Conservation (phyloP, 2,797 vertebrate genomes). For the Varecia variegata region DNA sequence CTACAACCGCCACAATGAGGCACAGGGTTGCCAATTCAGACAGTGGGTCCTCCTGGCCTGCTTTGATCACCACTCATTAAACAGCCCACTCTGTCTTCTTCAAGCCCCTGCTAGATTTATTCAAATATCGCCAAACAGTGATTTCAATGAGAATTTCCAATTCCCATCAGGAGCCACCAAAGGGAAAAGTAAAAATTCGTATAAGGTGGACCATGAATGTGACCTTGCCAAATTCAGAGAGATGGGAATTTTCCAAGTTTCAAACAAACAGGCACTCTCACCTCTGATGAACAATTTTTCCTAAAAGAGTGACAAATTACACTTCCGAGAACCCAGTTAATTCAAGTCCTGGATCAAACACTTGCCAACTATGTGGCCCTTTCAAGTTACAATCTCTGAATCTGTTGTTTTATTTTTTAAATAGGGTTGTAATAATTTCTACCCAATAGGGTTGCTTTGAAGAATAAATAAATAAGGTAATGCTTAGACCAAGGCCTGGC, state of each 20-base stretch:
- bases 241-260: not conserved
- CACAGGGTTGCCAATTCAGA: accelerated
- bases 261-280: not conserved
- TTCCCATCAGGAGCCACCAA: not conserved
- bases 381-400: not conserved
- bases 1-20: not conserved
- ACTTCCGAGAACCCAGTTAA: not conserved
- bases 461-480: not conserved
- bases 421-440: not conserved
- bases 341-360: not conserved
- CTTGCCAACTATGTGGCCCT: not conserved
- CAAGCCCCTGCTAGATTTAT: not conserved
- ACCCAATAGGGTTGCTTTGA: not conserved
- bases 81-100: not conserved
- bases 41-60: not conserved
- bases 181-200: not conserved
- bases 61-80: not conserved
- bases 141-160: not conserved
- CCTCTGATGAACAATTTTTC: not conserved
- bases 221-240: not conserved
- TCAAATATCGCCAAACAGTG: not conserved
- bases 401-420: not conserved
- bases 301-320: not conserved
- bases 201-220: not conserved
- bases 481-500: not conserved